Base-by-base conservation (phyloP, 2,113 vertebrate species). In the Junco hyemalis region DNA sequence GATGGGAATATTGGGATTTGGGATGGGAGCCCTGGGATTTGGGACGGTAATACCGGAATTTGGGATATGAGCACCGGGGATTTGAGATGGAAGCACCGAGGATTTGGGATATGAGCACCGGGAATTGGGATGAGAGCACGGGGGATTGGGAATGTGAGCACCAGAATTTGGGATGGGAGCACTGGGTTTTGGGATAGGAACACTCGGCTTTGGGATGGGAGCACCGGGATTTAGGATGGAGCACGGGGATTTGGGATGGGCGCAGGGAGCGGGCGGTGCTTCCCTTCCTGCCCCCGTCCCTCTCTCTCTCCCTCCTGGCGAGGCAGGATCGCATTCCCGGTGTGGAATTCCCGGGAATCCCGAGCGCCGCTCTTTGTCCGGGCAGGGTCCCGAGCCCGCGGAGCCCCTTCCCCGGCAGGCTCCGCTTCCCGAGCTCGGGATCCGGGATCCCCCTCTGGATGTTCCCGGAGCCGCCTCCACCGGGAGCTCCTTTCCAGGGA, bases 321-420 rank as follows among this genome's bases (percentile, higher is more conserved):
- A 36, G 54, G 85, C 72, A 54, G 73, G 57, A 92, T 81, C 69
- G 36, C 81, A 77, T 93, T 93, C 81, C 94, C 90, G 66, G 66
- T 47, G 82, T 51, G 69, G 91, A 92, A 94, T 86, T 60, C 76
- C 36, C 81, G 48, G 93, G 91, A 91, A 88, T 95, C 59, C 92
- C 89, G 53, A 65, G 44, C n/a, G 65, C 76, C 65, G 78, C 89
- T 94, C 85, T 95, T 95, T 95, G 90, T 90, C 78, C 96, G 93
- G 97, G 97, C 97, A 68, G 91, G 85, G 51, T 95, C 94, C 82
- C 38, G 85, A 86, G 88, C 66, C 92, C 42, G 59, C 57, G 77
- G 90, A 95, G 94, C 86, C 64, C 45, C 89, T 90, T 86, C 93
- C 87, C 92, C 57, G 72, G 25, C 72, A 53, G 91, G 86, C 81